Conservation (phyloP, 2,888 invertebrate species). For the Conchocele bisecta region DNA sequence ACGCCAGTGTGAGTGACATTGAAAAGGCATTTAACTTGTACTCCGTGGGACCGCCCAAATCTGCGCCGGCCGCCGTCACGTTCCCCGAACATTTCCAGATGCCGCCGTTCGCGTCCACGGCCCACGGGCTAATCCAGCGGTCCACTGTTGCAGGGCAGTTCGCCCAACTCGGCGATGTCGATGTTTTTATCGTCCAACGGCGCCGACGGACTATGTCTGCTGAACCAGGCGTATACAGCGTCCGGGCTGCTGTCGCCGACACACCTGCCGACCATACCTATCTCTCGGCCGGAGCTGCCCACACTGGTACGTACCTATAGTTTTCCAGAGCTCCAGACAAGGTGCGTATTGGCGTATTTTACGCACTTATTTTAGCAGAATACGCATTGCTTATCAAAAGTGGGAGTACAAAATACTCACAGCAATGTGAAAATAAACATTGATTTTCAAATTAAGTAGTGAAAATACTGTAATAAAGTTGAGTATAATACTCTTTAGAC, state of each 20-base stretch:
- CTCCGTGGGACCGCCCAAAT: conserved; percentile 37
- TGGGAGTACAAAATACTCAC: no score
- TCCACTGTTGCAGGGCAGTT: conserved; percentile 57
- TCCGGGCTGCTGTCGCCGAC: conserved; percentile 49
- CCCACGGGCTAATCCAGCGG: conserved; percentile 53
- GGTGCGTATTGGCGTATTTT: no score
- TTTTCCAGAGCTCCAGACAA: no score
- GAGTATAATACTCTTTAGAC: no score
- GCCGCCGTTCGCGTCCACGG: conserved; percentile 68
- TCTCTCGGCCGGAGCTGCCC: conserved; percentile 45
- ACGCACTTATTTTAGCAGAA: no score
- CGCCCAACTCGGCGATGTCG: conserved; percentile 56
- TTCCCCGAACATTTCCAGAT: conserved; percentile 61
- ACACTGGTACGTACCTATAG: no score
- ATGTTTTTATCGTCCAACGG: conserved; percentile 58
- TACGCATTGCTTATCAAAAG: no score
- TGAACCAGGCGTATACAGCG: conserved; percentile 40
- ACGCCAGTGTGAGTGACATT: conserved; percentile 47
- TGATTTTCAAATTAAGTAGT: no score
- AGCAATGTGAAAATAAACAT: no score
- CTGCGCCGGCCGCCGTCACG: conserved; percentile 34
- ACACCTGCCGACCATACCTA: conserved; percentile 25
- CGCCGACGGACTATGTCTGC: conserved; percentile 50
- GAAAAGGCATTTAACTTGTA: conserved; percentile 53
- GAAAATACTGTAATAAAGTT: no score